These are phyloP conservation scores for Peromyscus polionotus DNA, from an alignment of 2,113 vertebrate genomes.

Conservation along the genomic window DNA sequence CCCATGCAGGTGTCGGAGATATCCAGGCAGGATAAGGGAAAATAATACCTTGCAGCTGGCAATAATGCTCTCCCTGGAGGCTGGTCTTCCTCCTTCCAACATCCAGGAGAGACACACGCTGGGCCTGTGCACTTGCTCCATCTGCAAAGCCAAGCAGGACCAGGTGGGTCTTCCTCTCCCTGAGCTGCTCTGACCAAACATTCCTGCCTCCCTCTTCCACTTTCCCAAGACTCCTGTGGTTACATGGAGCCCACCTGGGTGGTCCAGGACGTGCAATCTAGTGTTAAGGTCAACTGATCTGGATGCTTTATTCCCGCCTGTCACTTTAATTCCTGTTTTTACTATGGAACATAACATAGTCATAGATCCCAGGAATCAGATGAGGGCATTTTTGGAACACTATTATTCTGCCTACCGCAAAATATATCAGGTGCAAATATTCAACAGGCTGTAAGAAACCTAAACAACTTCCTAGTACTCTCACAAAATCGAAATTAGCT, in stretches of 20 bases:
- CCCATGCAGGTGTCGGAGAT: background rate
- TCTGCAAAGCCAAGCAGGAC: background rate
- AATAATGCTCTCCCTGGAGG: background rate
- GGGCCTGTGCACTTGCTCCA: background rate
- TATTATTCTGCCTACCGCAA: background rate
- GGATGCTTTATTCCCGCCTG: background rate
- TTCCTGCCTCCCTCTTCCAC: background rate
- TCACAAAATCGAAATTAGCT: constrained; percentile 47
- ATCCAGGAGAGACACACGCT: background rate
- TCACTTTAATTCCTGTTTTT: background rate
- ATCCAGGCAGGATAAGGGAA: background rate
- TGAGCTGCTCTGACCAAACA: accelerated
- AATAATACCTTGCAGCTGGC: no score
- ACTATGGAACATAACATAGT: background rate
- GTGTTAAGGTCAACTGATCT: background rate
- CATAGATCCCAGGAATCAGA: background rate
- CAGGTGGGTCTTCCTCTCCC: background rate
- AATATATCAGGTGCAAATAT: background rate
- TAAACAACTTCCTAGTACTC: constrained; percentile 54
- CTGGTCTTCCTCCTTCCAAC: background rate
- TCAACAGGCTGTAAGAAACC: constrained; percentile 25
- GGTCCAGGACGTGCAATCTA: accelerated
- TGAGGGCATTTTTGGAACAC: background rate
- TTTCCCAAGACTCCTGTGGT: background rate
- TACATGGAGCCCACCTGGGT: background rate